These are phyloP conservation scores for Drosophila austrosaltans DNA, from an alignment of 2,888 invertebrate genomes.

Conservation along the genomic window DNA sequence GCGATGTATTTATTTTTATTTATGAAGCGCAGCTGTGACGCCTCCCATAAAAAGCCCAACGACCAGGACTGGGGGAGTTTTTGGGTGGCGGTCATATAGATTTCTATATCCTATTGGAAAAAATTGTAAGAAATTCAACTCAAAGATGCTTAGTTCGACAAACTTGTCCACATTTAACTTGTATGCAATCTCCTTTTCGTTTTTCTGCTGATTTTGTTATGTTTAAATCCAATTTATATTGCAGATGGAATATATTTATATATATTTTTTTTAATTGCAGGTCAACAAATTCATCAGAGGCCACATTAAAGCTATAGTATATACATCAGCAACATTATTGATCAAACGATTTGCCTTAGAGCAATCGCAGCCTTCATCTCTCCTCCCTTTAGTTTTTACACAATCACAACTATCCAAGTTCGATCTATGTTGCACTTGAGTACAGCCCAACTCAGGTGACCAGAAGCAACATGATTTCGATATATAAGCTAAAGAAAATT, in stretches of 20 bases:
- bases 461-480: background rate
- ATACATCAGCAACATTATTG: background rate
- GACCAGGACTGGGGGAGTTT: constrained; percentile 21
- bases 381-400: background rate
- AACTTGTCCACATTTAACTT: background rate
- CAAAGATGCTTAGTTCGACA: background rate
- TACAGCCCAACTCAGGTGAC: background rate
- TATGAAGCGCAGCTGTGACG: constrained; percentile 67
- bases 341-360: background rate
- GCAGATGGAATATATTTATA: background rate
- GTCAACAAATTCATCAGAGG: constrained; percentile 35
- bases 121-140: background rate
- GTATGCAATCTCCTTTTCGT: background rate
- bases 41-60: constrained; percentile 48
- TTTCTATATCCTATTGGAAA: background rate
- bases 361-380: background rate
- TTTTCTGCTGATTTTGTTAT: no score
- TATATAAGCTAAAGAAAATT: background rate
- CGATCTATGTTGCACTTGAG: constrained; percentile 1
- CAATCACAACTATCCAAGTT: background rate
- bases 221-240: no score
- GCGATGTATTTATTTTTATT: constrained; percentile 65
- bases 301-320: constrained; percentile 28
- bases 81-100: constrained; percentile 12
- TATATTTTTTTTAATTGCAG: background rate